Base-by-base conservation (phyloP, 2,888 invertebrate genomes). In the Orthosia gothica region DNA sequence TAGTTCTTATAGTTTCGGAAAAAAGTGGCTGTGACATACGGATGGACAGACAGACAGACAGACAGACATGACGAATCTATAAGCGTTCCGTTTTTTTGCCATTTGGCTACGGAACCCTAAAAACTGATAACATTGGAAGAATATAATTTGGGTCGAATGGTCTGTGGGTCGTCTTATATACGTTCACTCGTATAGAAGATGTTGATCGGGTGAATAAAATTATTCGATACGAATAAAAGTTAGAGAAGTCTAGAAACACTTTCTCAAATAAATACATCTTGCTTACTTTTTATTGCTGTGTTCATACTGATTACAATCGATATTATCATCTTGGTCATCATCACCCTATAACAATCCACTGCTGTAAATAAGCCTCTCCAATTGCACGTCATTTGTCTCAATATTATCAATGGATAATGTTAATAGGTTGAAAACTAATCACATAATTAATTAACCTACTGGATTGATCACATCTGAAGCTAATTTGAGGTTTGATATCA, bases 131-230 rank as follows among this genome's bases (percentile, higher is more conserved):
- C 49, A 45, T 54, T 49, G 5, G 3, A 26, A 45, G 18, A 65
- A 68, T 67, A 20, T 67, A 72, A 75, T 76, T 59, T 57, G 61
- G 65, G 52, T 62, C 52, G 23, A 49, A 64, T 59, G 47, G 16
- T 70, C 47, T 63, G 5, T 58, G 55, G 72, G 63, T 70, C 50
- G 55, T 49, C 62, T 66, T 52, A 66, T 70, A 52, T 20, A 45
- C 57, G 54, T 16, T 54, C 26, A 70, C 26, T 69, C 76, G 45
- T 47, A 52, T 26, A 49, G 54, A 70, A 76, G 23, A 72, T n/a
- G 20, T 65, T 59, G 67, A n/a, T 67, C 45, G 4, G n/a, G 52
- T 40, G 47, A 47, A 71, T 64, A 67, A 40, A 40, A 40, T 40
- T 40, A 64, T 55, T 49, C 15, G 50, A 65, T 50, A 16, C 5